Evolutionary conservation across 23 tunicate genomes (phyloP).

Genomic region (Trididemnum clinides): DNA sequence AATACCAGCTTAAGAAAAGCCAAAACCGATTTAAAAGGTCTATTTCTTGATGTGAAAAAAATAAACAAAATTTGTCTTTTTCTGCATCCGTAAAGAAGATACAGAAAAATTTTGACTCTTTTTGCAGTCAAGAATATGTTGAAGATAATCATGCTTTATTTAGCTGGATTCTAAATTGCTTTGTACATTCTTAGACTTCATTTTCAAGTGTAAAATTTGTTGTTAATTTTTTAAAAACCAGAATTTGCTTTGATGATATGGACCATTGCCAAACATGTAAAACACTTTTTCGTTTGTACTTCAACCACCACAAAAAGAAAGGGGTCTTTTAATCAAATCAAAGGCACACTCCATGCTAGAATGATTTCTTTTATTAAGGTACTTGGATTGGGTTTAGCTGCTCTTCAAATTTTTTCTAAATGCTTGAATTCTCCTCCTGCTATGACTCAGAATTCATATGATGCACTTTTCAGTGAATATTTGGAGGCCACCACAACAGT

Average conservation of each 20-base stretch:
- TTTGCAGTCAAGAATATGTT: not conserved
- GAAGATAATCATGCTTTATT: not conserved
- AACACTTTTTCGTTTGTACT: not conserved
- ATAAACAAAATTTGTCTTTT: not conserved
- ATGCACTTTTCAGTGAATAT: not conserved
- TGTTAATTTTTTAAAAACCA: not conserved
- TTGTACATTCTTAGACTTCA: not conserved
- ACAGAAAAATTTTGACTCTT: not conserved
- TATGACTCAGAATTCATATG: slow-evolving; percentile 2
- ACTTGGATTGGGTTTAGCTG: not conserved
- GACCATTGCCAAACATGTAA: not conserved
- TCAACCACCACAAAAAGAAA: not conserved
- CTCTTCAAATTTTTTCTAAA: too few relatives aligned
- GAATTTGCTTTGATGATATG: not conserved
- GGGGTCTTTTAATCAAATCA: not conserved
- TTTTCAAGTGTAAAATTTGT: not conserved
- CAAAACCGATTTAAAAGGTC: not conserved
- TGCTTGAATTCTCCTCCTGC: not conserved
- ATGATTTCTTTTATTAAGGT: not conserved
- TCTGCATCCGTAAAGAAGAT: not conserved
- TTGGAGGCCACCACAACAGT: not conserved
- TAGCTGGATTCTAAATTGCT: not conserved
- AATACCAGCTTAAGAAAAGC: not conserved
- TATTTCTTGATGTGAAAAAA: not conserved
- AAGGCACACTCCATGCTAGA: not conserved